Base-by-base conservation (phyloP, 2,113 vertebrate species). In the Climacteris rufus region DNA sequence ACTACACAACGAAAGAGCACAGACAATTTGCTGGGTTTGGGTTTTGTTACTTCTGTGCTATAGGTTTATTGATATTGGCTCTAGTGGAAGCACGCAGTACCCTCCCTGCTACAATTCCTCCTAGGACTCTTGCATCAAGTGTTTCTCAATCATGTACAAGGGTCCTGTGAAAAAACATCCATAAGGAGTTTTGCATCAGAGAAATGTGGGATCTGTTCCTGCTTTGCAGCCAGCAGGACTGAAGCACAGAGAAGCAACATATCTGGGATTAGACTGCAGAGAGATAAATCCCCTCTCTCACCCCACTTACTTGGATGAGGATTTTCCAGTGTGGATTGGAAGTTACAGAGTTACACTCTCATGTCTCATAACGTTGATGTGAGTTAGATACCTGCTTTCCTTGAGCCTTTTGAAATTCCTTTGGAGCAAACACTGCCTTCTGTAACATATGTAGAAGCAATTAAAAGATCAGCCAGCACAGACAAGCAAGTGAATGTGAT, bases 1-100 rank as follows among this genome's bases (percentile, higher is more conserved):
- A 60, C 61, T 39, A 4, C 0, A 0, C 1, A 2, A 1, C 30
- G 65, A 47, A 59, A 21, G 28, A 47, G 47, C 79, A 24, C 0
- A 6, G 91, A 13, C 22, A 24, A 12, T 9, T 33, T 2, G 0
- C 47, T 70, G 25, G 25, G 8, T 61, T 78, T 6, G 69, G 13
- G 3, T 37, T 66, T 85, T 28, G 21, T 25, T 79, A 8, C 44
- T 74, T 89, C 39, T 81, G 40, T 78, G 64, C 64, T 71, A 3
- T 21, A 42, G 25, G 24, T 63, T 57, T 87, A 27, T 49, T 69
- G 72, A 7, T 39, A 3, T 4, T 90, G 68, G 59, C 76, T 77
- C 13, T n/a, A 8, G 22, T 37, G 54, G 40, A 35, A 64, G 37
- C 40, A 37, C 47, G 64, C 23, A 11, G 47, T 61, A 13, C 56